Evolutionary conservation across 2,888 invertebrate species (phyloP), one percentile per base, ranked within the genome.

Genomic region (Barypeithes pellucidus): DNA sequence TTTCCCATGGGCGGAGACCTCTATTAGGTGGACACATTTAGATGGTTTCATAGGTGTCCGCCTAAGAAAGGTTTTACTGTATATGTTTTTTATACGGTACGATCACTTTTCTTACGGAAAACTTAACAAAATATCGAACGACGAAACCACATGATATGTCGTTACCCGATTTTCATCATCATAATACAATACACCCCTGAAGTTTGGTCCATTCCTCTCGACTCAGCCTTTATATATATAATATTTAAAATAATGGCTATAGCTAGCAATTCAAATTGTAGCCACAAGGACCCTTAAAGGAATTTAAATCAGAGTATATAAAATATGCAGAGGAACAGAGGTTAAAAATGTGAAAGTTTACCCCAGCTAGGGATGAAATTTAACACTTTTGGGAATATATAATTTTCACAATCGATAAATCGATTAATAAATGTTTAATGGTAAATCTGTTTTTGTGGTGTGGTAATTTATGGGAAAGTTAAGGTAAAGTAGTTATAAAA

Each of bases 331-430:
- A 20, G 47, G 20, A 20, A 12, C n/a, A 22, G n/a, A 50, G 12
- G 50, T 50, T 41, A 50, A 22, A 50, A 22, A 50, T 50, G n/a
- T n/a, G 22, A 24, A 22, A 50, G 22, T 50, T 47, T 50, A 22
- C 11, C 12, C n/a, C 24, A 50, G n/a, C 50, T 50, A 50, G 3
- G 11, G n/a, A 50, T 50, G 24, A 24, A 50, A 24, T n/a, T 50
- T 24, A 50, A 50, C 24, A n/a, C n/a, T 50, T 24, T 50, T 50
- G 5, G 22, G 11, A 24, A n/a, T 24, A 22, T 20, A 3, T 8
- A 43, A 16, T 43, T n/a, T 16, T 43, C 16, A 16, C 16, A 43
- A 43, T 43, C 41, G 41, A 41, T 16, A 43, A 43, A 43, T 43
- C 16, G 14, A 43, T 43, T 43, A 16, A 43, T 43, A 16, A 43